phyloP scores from a whole-genome alignment of 2,888 invertebrate genomes.

The Podotricha telesiphe region DNA sequence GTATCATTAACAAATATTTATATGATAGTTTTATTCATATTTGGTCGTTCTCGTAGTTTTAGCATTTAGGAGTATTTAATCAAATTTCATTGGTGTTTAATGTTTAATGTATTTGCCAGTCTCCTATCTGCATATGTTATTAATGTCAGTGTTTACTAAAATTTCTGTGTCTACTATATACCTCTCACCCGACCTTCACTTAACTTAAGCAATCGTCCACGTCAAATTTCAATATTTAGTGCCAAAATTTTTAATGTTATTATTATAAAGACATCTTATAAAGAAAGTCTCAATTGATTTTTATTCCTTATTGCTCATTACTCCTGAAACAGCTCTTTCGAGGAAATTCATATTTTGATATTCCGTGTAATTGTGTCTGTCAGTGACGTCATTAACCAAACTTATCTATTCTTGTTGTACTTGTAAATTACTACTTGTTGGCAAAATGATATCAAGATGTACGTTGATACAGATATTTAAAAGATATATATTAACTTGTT shows the following conservation, averaged over 20 bases:
- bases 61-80: slow-evolving; percentile 8
- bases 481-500: too few relatives aligned
- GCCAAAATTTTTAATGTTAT: slow-evolving; percentile 44
- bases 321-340: background rate
- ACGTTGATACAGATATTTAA: too few relatives aligned
- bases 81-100: slow-evolving; percentile 8
- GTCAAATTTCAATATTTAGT: slow-evolving; percentile 29
- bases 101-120: slow-evolving; percentile 16
- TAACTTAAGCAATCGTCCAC: background rate
- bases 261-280: slow-evolving; percentile 6
- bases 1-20: background rate
- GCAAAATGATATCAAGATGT: background rate
- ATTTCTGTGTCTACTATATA: background rate
- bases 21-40: background rate
- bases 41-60: slow-evolving; percentile 4
- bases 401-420: too few relatives aligned
- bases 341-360: background rate
- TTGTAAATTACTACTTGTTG: too few relatives aligned
- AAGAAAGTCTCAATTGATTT: background rate
- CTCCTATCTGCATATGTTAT: background rate
- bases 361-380: background rate
- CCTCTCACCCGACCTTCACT: background rate
- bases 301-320: background rate
- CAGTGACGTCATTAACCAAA: slow-evolving; percentile 21
- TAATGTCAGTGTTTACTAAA: background rate